Evolutionary conservation across 1,140 invertebrate species (phyloP), one percentile per base, ranked within the genome.

Genomic region (Tetraneura akinire): DNA sequence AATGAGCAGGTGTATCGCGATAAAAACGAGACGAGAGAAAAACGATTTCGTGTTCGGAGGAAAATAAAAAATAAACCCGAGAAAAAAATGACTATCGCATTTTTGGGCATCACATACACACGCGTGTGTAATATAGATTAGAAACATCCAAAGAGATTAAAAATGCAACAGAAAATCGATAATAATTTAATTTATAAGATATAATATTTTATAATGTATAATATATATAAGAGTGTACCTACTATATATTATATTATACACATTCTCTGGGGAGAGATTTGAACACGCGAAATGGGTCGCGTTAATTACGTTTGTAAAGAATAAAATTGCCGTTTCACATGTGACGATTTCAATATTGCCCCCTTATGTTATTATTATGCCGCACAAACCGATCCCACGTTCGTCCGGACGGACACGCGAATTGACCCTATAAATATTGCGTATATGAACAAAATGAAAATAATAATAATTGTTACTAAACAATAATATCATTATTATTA

Each of bases 1-100:
- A 78, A 78, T 62, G 23, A 47, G 23, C 74, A 78, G 74, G 74
- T 78, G 74, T 78, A 78, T 60, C 37, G 21, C 55, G 55, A 78
- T 78, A 78, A 78, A 78, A 78, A 71, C 23, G 26, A 71, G 47
- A 51, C 16, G 68, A 78, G 11, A 66, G 13, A 47, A 78, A 78
- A 78, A 45, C 45, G 47, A 51, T 71, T 71, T 71, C 6, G 68
- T 6, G 16, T 71, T 71, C 9, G 47, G 29, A 45, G 21, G n/a
- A 4, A 47, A 45, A 14, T 47, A 10, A n/a, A 68, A 47, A 68
- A 64, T n/a, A 64, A 37, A 37, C 1, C 16, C 3, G 8, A 11
- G 21, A 62, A 29, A 62, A 62, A 29, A 29, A 62, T 6, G 8
- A 55, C 21, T 49, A 4, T 53, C 13, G 3, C n/a, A 14, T 73